Evolutionary conservation across 1,140 invertebrate species (phyloP).

Genomic region (Neuroterus valhalla): DNA sequence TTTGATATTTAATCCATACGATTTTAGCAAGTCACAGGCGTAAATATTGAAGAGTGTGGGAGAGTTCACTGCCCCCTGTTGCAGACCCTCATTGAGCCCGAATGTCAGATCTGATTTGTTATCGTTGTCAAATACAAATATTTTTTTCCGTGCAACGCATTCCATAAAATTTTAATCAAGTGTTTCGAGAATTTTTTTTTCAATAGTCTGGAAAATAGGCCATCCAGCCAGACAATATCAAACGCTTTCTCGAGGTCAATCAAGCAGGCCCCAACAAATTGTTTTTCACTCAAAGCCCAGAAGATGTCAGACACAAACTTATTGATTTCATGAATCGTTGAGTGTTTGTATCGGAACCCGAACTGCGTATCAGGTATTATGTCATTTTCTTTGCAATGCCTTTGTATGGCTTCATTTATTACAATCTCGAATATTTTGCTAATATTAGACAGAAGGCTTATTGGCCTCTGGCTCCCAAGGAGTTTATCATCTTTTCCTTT

Average conservation of each 20-base stretch:
- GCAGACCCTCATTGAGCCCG: neutral
- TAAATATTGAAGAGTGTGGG: slow-evolving; percentile 41
- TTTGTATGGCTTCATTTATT: slow-evolving; percentile 13
- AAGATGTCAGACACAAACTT: slow-evolving; percentile 16
- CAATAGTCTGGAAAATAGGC: neutral
- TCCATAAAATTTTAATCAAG: slow-evolving; percentile 30
- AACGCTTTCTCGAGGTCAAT: neutral
- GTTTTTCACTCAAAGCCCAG: neutral
- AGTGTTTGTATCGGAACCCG: slow-evolving; percentile 33
- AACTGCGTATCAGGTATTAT: slow-evolving; percentile 37
- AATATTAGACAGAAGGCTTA: slow-evolving; percentile 31
- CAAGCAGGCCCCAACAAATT: slow-evolving; percentile 12
- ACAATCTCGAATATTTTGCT: slow-evolving; percentile 30
- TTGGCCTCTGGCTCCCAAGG: slow-evolving; percentile 26
- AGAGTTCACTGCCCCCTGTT: slow-evolving; percentile 32
- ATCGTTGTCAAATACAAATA: slow-evolving; percentile 5
- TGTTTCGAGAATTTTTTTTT: neutral
- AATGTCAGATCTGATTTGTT: neutral
- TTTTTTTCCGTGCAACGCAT: slow-evolving; percentile 19
- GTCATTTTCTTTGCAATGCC: slow-evolving; percentile 2
- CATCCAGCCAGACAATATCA: neutral
- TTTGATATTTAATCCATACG: neutral
- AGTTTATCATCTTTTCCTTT: slow-evolving; percentile 17
- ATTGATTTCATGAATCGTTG: neutral
- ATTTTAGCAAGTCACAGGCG: slow-evolving; percentile 19